Evolutionary conservation across 2,113 vertebrate species (phyloP).

Genomic region (Zosterops lateralis): DNA sequence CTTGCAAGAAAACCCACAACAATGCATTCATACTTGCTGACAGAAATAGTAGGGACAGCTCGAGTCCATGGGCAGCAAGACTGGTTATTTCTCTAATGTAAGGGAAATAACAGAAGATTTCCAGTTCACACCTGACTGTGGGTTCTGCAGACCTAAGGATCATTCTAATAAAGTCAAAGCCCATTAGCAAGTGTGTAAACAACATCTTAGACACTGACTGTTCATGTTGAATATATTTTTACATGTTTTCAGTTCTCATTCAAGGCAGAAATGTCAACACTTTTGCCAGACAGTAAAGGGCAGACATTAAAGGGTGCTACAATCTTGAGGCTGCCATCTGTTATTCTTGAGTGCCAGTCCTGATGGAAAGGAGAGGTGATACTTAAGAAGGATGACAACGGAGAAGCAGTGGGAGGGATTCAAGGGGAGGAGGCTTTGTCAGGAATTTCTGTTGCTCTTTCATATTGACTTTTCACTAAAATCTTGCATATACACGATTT

Average conservation of each 20-base stretch:
- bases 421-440: slow-evolving; percentile 25
- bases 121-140: slow-evolving; percentile 55
- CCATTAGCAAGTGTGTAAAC: slow-evolving; percentile 69
- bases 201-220: slow-evolving; percentile 70
- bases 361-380: slow-evolving; percentile 66
- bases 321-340: slow-evolving; percentile 79
- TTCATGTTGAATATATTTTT: slow-evolving; percentile 71
- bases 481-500: neutral
- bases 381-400: slow-evolving; percentile 72
- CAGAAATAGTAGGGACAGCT: neutral
- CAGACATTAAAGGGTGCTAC: slow-evolving; percentile 78
- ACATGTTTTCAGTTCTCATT: slow-evolving; percentile 78
- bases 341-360: slow-evolving; percentile 73
- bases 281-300: slow-evolving; percentile 77
- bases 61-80: neutral
- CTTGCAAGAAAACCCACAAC: neutral
- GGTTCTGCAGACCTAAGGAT: slow-evolving; percentile 49
- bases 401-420: slow-evolving; percentile 53
- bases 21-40: neutral
- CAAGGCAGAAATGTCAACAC: slow-evolving; percentile 79
- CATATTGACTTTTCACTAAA: slow-evolving; percentile 40
- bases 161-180: slow-evolving; percentile 65
- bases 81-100: slow-evolving; percentile 1
- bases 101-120: slow-evolving; percentile 18
- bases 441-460: slow-evolving; percentile 55